Evolutionary conservation across 1,140 invertebrate genomes (phyloP).

Genomic region (Leptinotarsa texana): DNA sequence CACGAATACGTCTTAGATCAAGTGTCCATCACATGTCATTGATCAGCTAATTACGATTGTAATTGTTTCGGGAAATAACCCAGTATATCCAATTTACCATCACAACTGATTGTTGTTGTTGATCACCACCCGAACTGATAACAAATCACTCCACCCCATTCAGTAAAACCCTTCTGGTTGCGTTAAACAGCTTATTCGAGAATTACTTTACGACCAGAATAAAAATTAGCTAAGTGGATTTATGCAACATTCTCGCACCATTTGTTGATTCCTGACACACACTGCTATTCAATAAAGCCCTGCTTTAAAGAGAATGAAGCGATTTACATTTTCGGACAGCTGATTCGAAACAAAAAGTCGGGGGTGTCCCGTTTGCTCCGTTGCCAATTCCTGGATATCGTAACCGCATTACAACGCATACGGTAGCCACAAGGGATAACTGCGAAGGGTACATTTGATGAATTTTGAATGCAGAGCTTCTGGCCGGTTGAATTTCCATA

Average conservation of each 20-base stretch:
- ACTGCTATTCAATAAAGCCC: not conserved
- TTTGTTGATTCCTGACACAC: constrained; percentile 2
- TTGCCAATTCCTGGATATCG: not conserved
- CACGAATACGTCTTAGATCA: no score
- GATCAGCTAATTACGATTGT: no score
- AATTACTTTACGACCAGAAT: not conserved
- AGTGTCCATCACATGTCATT: no score
- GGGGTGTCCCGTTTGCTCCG: not conserved
- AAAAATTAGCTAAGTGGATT: constrained; percentile 6
- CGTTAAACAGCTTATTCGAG: not conserved
- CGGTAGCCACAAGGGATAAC: not conserved
- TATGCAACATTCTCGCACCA: constrained; percentile 2
- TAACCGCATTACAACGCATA: not conserved
- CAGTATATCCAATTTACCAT: no score
- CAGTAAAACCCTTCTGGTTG: not conserved
- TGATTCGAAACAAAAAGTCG: not conserved
- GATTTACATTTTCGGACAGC: not conserved
- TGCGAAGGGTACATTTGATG: not conserved
- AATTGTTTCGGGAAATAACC: no score
- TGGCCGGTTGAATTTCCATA: no score
- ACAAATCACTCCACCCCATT: no score
- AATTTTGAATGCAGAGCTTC: not conserved
- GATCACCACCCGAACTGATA: no score
- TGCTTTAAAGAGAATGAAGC: not conserved
- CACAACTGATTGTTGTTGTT: no score